Evolutionary conservation across 2,888 invertebrate genomes (phyloP), one percentile per base, ranked within the genome.

Genomic region (Schizotus pectinicornis): DNA sequence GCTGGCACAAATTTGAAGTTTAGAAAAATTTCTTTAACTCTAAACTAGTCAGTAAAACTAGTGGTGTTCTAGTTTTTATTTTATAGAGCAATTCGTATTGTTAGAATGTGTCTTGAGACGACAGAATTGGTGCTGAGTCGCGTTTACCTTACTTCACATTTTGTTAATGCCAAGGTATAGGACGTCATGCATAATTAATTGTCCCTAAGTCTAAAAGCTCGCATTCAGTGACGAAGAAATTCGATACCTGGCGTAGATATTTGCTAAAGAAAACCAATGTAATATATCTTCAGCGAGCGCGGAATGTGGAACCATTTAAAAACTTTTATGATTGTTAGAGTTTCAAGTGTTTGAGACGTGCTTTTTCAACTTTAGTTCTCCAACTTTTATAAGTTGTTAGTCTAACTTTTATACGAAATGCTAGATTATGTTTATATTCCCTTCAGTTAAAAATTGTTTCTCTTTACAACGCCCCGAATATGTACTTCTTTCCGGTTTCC

Each of bases 261-360:
- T 62, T 54, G 62, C 60, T 60, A 60, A 62, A 55, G 54, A 61
- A 60, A 63, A 63, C 63, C 50, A 61, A 61, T 54, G 67, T 65
- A 62, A 71, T 71, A 67, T 68, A 69, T 70, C 69, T 66, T 67
- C 60, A 64, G 67, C 65, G 66, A 67, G 68, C 65, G 59, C 64
- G 66, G 67, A 70, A 71, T 70, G 70, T 64, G 62, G 65, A 71
- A 68, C 64, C 67, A 67, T 71, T 72, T 70, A 72, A 71, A 71
- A 72, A 70, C 70, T 72, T 72, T 71, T 71, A 71, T 64, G 62
- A 60, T 70, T 71, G 72, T 71, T 66, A 52, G 67, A 71, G 68
- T 71, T 71, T 68, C 63, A 67, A 70, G 68, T 67, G 67, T 69
- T 68, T 60, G 67, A 64, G 69, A 69, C 69, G 69, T 69, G 67